phyloP scores from a whole-genome alignment of 2,797 vertebrate species.

The Poeciliopsis gracilis region DNA sequence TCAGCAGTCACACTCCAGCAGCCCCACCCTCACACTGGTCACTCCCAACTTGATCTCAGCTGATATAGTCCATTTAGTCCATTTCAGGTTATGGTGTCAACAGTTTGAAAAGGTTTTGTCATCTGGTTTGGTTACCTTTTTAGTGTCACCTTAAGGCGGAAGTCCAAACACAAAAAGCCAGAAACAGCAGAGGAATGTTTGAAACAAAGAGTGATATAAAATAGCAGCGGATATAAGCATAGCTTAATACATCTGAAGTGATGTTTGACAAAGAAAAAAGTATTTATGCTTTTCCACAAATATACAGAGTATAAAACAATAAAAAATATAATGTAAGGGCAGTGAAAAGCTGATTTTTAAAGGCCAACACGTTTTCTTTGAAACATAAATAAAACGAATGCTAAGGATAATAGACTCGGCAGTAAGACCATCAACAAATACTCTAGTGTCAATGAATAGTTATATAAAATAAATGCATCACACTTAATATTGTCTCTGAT shows the following conservation, averaged over 20 bases:
- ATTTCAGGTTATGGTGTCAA: slow-evolving; percentile 30
- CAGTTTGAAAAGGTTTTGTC: slow-evolving; percentile 24
- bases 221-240: slow-evolving; percentile 85
- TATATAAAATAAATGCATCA: slow-evolving; percentile 40
- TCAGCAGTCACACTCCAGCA: slow-evolving; percentile 75
- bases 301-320: slow-evolving; percentile 71
- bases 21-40: slow-evolving; percentile 56
- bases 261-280: slow-evolving; percentile 58
- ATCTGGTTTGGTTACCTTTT: slow-evolving; percentile 11
- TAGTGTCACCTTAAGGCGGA: slow-evolving; percentile 30
- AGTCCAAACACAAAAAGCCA: slow-evolving; percentile 40
- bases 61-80: slow-evolving; percentile 37
- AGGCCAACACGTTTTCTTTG: slow-evolving; percentile 37
- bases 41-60: slow-evolving; percentile 20
- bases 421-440: slow-evolving; percentile 35
- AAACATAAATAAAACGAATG: slow-evolving; percentile 57
- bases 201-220: slow-evolving; percentile 72
- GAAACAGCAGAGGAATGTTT: slow-evolving; percentile 71
- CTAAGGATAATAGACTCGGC: slow-evolving; percentile 26
- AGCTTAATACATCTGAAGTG: slow-evolving; percentile 79
- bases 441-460: slow-evolving; percentile 39
- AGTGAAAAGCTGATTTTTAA: slow-evolving; percentile 77
- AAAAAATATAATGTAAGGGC: slow-evolving; percentile 66
- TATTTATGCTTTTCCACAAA: slow-evolving; percentile 75
- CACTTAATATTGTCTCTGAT: slow-evolving; percentile 28